phyloP scores from a whole-genome alignment of 2,113 vertebrate species.

The Cavia aperea region DNA sequence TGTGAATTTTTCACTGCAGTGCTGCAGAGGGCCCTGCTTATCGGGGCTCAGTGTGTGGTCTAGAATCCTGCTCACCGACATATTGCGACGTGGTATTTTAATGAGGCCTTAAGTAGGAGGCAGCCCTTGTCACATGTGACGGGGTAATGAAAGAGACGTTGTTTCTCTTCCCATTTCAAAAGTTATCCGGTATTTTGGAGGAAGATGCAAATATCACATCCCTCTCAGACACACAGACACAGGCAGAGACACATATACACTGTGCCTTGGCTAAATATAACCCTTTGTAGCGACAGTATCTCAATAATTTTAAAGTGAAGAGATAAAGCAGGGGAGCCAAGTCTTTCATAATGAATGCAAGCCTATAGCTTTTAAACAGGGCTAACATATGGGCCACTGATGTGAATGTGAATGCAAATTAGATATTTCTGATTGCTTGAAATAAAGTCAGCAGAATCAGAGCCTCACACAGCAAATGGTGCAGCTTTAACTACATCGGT shows the following conservation, averaged over 20 bases:
- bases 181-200: slow-evolving; percentile 69
- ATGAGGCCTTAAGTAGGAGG: slow-evolving; percentile 69
- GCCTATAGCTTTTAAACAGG: slow-evolving; percentile 84
- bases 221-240: slow-evolving; percentile 62
- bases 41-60: slow-evolving; percentile 56
- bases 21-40: slow-evolving; percentile 53
- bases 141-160: slow-evolving; percentile 65
- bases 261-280: slow-evolving; percentile 73
- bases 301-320: slow-evolving; percentile 77
- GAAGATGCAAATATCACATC: slow-evolving; percentile 72
- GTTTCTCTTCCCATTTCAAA: slow-evolving; percentile 66
- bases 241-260: slow-evolving; percentile 38
- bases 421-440: slow-evolving; percentile 83
- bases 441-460: slow-evolving; percentile 82
- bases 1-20: slow-evolving; percentile 19
- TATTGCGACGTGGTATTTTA: slow-evolving; percentile 61
- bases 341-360: slow-evolving; percentile 82
- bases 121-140: slow-evolving; percentile 64
- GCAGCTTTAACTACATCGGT: slow-evolving; percentile 77
- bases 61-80: slow-evolving; percentile 63
- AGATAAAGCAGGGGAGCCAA: slow-evolving; percentile 76
- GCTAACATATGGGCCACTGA: slow-evolving; percentile 85
- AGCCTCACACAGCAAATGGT: slow-evolving; percentile 79
- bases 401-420: slow-evolving; percentile 84
- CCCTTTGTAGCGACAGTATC: slow-evolving; percentile 74